phyloP scores from a whole-genome alignment of 2,797 vertebrate genomes.

The Melanotaenia maccullochi region DNA sequence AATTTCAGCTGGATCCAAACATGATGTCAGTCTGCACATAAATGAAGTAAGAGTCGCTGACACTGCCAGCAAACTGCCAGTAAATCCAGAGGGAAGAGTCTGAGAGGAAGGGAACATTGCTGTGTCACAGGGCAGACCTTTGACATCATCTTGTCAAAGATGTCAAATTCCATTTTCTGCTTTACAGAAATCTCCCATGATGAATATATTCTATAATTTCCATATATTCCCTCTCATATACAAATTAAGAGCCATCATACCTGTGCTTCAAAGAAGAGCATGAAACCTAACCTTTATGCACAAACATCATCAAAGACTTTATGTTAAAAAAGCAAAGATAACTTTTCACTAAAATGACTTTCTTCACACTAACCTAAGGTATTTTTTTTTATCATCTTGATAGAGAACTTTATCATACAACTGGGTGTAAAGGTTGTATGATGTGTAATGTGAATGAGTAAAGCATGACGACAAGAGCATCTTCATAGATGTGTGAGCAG shows the following conservation, averaged over 20 bases:
- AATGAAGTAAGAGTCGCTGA: slow-evolving; percentile 24
- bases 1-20: not conserved
- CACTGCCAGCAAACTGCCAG: slow-evolving; percentile 29
- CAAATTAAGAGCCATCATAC: not conserved
- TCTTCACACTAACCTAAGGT: not conserved
- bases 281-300: not conserved
- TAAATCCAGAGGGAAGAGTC: slow-evolving; percentile 15
- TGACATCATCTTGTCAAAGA: slow-evolving; percentile 22
- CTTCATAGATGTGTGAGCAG: not conserved
- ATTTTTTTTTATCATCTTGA: too few relatives aligned
- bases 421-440: not conserved
- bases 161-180: slow-evolving; percentile 9
- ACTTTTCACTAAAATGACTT: not conserved
- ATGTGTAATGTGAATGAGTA: not conserved
- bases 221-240: too few relatives aligned
- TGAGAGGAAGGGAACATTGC: not conserved
- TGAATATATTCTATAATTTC: not conserved
- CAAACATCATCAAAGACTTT: not conserved
- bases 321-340: not conserved
- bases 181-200: slow-evolving; percentile 29
- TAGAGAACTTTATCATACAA: not conserved
- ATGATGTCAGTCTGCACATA: slow-evolving; percentile 17
- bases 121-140: not conserved
- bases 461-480: not conserved
- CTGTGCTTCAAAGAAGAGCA: not conserved